Evolutionary conservation across 2,888 invertebrate genomes (phyloP).

Genomic region (Oithona nana): DNA sequence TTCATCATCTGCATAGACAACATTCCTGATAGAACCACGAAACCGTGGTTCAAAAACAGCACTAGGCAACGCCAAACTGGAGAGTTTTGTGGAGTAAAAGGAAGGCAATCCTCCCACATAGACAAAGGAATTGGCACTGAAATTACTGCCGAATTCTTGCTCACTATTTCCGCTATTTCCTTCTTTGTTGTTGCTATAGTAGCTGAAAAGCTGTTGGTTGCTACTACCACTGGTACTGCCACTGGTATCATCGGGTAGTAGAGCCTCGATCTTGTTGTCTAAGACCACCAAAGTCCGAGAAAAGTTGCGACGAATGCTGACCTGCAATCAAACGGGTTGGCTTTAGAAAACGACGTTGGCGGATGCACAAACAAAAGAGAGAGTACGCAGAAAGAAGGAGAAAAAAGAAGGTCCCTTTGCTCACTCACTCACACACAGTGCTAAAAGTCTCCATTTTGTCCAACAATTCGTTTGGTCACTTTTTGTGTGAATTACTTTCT

Average conservation of each 20-base stretch:
- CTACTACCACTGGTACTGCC: background rate
- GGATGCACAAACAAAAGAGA: too few species aligned
- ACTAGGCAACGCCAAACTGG: constrained; percentile 63
- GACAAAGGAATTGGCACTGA: constrained; percentile 71
- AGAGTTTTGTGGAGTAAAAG: constrained; percentile 71
- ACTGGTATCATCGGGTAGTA: constrained; percentile 36
- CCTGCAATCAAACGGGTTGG: too few species aligned
- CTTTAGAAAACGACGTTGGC: too few species aligned
- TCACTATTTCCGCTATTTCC: background rate
- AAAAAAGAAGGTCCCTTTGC: too few species aligned
- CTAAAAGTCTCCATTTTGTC: too few species aligned
- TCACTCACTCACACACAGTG: too few species aligned
- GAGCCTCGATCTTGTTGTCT: constrained; percentile 56
- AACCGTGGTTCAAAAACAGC: constrained; percentile 84
- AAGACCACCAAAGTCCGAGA: constrained; percentile 63
- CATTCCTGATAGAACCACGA: constrained; percentile 69
- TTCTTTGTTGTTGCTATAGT: constrained; percentile 35
- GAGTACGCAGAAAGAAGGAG: too few species aligned
- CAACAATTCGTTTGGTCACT: too few species aligned
- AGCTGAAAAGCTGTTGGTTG: constrained; percentile 30
- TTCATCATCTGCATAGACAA: constrained; percentile 69
- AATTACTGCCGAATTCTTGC: constrained; percentile 35
- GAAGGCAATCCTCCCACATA: constrained; percentile 91
- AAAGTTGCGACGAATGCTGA: constrained; percentile 41
- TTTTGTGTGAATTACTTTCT: too few species aligned